Evolutionary conservation across 2,888 invertebrate genomes (phyloP).

Genomic region (Lacanobia oleracea): DNA sequence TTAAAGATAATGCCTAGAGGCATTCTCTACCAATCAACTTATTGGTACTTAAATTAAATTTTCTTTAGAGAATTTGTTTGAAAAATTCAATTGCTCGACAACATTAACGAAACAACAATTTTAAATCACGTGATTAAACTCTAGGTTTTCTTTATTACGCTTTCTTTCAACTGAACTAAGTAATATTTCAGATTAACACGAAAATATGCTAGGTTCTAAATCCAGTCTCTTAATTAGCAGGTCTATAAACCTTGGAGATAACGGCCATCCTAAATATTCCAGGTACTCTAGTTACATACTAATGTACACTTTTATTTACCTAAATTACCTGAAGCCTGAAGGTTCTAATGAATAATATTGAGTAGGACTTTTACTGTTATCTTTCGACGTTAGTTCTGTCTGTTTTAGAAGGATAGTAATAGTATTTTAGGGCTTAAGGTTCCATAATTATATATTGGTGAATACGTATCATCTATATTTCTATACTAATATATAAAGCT

Average conservation of each 20-base stretch:
- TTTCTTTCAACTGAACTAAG: background rate
- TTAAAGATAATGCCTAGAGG: no score
- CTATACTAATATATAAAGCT: background rate
- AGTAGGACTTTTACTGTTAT: no score
- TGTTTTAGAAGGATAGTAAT: constrained; percentile 6
- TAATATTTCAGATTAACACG: no score
- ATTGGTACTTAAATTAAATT: no score
- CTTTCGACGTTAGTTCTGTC: background rate
- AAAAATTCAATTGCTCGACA: no score
- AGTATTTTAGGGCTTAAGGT: background rate
- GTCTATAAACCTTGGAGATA: constrained; percentile 5
- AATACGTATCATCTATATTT: no score
- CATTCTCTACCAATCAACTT: no score
- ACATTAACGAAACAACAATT: no score
- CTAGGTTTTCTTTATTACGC: no score
- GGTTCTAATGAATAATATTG: constrained; percentile 9
- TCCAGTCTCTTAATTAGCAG: constrained; percentile 5
- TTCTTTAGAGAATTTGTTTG: no score
- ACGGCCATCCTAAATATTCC: constrained; percentile 10
- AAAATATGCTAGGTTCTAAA: constrained; percentile 5
- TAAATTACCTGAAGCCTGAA: background rate
- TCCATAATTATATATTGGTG: no score
- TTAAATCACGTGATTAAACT: no score
- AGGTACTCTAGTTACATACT: constrained; percentile 3
- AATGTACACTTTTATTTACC: constrained; percentile 21